Conservation (phyloP, 1,140 invertebrate genomes). For the Bombus huntii region DNA sequence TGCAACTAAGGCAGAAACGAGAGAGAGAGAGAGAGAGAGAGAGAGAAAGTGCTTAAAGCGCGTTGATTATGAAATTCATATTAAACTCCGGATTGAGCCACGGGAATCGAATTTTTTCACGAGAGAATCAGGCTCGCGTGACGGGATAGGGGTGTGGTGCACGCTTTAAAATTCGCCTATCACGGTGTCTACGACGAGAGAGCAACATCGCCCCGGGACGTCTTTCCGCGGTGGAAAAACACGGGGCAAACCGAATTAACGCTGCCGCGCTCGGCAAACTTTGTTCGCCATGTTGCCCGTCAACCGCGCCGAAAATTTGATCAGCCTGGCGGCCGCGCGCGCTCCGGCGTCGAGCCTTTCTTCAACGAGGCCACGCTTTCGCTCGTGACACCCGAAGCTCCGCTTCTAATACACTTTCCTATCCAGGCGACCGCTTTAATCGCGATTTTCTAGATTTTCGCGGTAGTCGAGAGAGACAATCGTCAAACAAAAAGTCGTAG, state of each 20-base stretch:
- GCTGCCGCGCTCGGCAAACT: slow-evolving; percentile 17
- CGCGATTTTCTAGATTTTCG: too few relatives aligned
- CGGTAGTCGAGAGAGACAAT: too few relatives aligned
- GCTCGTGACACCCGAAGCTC: too few relatives aligned
- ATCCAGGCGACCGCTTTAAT: too few relatives aligned
- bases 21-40: too few relatives aligned
- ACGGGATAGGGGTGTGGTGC: background rate
- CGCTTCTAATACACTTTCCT: too few relatives aligned
- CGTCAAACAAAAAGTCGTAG: too few relatives aligned
- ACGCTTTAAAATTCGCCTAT: slow-evolving; percentile 35
- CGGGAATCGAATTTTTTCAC: slow-evolving; percentile 19
- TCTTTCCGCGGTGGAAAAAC: slow-evolving; percentile 38
- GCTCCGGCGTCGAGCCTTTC: background rate
- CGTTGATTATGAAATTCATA: slow-evolving; percentile 36
- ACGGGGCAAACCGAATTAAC: slow-evolving; percentile 30
- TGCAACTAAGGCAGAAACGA: background rate
- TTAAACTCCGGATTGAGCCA: slow-evolving; percentile 18
- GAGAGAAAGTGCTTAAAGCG: background rate
- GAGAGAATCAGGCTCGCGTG: background rate
- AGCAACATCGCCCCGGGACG: slow-evolving; percentile 26
- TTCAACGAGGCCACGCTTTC: background rate
- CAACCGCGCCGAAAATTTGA: slow-evolving; percentile 34
- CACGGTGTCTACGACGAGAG: slow-evolving; percentile 19
- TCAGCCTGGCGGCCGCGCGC: background rate
- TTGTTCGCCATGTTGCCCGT: slow-evolving; percentile 28